Evolutionary conservation across 2,888 invertebrate species (phyloP).

Genomic region (Horisme vitalbata): DNA sequence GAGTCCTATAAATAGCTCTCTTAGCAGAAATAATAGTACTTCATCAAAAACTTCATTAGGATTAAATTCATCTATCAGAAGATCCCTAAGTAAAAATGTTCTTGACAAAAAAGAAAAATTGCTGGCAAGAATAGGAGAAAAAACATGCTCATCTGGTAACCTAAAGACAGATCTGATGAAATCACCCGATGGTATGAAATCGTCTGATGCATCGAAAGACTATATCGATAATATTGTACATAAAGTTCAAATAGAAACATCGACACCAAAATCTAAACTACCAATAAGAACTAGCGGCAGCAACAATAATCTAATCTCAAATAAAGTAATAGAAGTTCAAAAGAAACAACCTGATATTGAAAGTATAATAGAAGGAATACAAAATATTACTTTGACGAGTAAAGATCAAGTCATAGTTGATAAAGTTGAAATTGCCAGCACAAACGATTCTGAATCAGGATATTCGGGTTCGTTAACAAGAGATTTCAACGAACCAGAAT

Average conservation of each 20-base stretch:
- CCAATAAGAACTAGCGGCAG: slow-evolving; percentile 7
- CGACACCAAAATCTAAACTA: slow-evolving; percentile 45
- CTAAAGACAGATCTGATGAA: background rate
- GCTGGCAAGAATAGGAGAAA: slow-evolving; percentile 18
- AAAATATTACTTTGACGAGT: slow-evolving; percentile 38
- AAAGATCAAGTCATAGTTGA: slow-evolving; percentile 38
- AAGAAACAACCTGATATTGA: slow-evolving; percentile 34
- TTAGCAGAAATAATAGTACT: slow-evolving; percentile 13
- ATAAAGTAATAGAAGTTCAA: slow-evolving; percentile 21
- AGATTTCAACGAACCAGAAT: slow-evolving; percentile 45
- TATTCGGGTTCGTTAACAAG: slow-evolving; percentile 53
- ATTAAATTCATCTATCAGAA: slow-evolving; percentile 20
- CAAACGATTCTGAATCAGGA: slow-evolving; percentile 59
- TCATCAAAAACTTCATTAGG: slow-evolving; percentile 17
- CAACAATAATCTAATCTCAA: slow-evolving; percentile 9
- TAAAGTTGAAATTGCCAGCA: slow-evolving; percentile 50
- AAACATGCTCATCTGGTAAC: slow-evolving; percentile 2
- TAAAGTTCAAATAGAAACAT: slow-evolving; percentile 50
- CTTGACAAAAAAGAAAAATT: slow-evolving; percentile 22
- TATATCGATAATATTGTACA: slow-evolving; percentile 36
- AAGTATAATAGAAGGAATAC: slow-evolving; percentile 36
- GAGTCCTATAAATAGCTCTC: slow-evolving; percentile 14
- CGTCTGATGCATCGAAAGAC: slow-evolving; percentile 12
- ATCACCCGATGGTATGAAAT: slow-evolving; percentile 2
- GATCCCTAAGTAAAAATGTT: slow-evolving; percentile 21